These are phyloP conservation scores for Tenthredo mesomela DNA, from an alignment of 2,888 invertebrate species.

Conservation along the genomic window DNA sequence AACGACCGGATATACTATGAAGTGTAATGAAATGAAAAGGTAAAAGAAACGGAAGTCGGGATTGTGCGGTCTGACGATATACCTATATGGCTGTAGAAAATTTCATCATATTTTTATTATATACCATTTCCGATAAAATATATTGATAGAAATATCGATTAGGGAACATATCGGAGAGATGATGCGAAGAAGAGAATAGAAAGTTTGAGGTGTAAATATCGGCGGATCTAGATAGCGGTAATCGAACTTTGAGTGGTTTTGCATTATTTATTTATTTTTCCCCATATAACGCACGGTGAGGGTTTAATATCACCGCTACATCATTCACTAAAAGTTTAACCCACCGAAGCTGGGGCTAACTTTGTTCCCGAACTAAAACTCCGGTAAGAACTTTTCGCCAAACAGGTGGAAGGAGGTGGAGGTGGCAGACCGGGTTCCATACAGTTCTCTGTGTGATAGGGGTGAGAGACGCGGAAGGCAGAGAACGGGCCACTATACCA, in stretches of 20 bases:
- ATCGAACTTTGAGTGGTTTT: conserved; percentile 27
- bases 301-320: conserved; percentile 39
- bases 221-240: neutral
- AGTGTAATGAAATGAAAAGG: neutral
- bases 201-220: neutral
- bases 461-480: neutral
- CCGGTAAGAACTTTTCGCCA: conserved; percentile 65
- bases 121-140: neutral
- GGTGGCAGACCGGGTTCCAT: neutral
- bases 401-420: conserved; percentile 66
- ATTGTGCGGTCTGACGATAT: neutral
- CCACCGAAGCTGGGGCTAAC: conserved; percentile 23
- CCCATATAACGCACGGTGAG: neutral
- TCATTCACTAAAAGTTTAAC: conserved; percentile 26
- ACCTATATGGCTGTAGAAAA: neutral
- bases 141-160: neutral
- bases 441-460: neutral
- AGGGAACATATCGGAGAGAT: no score
- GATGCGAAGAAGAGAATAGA: neutral
- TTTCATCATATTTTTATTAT: neutral
- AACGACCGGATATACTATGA: neutral
- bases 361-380: conserved; percentile 63
- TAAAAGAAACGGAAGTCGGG: neutral
- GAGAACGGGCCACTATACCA: neutral
- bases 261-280: conserved; percentile 26